A percentile compares a stretch with the other conserved stretches of the same genome.
These are phyloP conservation scores for Timema podura DNA, from an alignment of 2,888 invertebrate genomes.

Conservation along the genomic window DNA sequence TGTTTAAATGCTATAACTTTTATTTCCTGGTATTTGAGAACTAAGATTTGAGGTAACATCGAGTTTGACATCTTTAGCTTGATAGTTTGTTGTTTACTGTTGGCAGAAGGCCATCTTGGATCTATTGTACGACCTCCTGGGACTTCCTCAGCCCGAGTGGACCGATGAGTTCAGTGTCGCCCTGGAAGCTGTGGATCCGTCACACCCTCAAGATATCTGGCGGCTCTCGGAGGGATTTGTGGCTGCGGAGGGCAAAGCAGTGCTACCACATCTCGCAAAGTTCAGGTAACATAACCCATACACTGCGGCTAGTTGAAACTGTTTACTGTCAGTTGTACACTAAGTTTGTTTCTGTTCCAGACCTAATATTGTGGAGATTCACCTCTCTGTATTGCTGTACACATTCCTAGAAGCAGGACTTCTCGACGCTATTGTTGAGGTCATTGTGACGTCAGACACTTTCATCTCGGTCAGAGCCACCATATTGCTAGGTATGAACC, in stretches of 20 bases:
- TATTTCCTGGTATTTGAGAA: too few relatives aligned
- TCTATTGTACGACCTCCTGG: constrained; percentile 83
- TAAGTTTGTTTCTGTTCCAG: constrained; percentile 47
- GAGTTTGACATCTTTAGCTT: background rate
- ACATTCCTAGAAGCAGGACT: constrained; percentile 84
- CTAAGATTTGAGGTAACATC: background rate
- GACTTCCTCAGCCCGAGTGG: constrained; percentile 85
- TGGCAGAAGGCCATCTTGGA: constrained; percentile 86
- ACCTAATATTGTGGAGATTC: constrained; percentile 87
- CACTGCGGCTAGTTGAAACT: background rate
- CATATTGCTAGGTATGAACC: constrained; percentile 65
- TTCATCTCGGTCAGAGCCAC: constrained; percentile 90
- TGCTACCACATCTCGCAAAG: constrained; percentile 81
- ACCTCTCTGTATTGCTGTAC: constrained; percentile 81
- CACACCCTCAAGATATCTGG: constrained; percentile 72
- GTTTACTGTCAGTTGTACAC: background rate
- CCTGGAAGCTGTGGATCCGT: constrained; percentile 82
- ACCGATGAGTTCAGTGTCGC: constrained; percentile 89
- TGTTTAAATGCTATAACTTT: too few relatives aligned
- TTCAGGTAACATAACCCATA: constrained; percentile 44
- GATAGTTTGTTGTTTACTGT: constrained; percentile 25
- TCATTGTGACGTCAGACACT: constrained; percentile 83
- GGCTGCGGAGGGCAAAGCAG: constrained; percentile 82
- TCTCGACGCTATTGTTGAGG: constrained; percentile 84
- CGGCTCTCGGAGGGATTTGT: constrained; percentile 89